Base-by-base conservation (phyloP, 2,797 vertebrate species). In the Xenops minutus region DNA sequence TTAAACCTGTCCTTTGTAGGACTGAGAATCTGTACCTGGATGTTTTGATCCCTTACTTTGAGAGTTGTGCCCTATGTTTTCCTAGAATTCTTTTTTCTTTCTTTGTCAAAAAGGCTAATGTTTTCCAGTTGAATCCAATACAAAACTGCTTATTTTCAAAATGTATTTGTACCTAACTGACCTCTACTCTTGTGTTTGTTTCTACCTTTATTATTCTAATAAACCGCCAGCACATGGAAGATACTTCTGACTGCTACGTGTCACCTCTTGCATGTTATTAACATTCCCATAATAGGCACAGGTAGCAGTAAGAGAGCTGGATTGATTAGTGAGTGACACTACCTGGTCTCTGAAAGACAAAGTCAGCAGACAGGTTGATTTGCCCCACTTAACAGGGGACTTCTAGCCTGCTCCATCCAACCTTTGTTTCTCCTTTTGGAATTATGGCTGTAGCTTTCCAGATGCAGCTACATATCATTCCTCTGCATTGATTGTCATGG, bases 251-350 rank as follows among this genome's bases (percentile, higher is more conserved):
- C 3, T 85, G 36, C 23, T 24, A 5, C 30, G 5, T 5, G 19
- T 72, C 14, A 46, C 23, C 12, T 49, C 29, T 37, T 56, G 6
- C 26, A 24, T 39, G 37, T 14, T 16, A 41, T 62, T 61, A 48
- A 4, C 1, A 0, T 20, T 63, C 20, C 26, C 7, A 17, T 0
- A 19, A 32, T 54, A 89, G 77, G 12, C 3, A 5, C 5, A 27
- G 13, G 7, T 52, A 72, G n/a, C 29, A 48, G 24, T 16, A 22
- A 39, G 44, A 48, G 30, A 43, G 20, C 3, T 68, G 34, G 6
- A 56, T 9, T 82, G 41, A 29, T 18, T 27, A 20, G 22, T 29
- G 12, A 21, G 21, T n/a, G 51, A n/a, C 6, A 27, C 8, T 24
- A 7, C 2, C 23, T 69, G 46, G 15, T 62, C 20, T 55, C 7